Percentiles rank a stretch among this genome's conserved stretches.
Conservation (phyloP, 2,797 vertebrate species). For the Glyptemys insculpta region DNA sequence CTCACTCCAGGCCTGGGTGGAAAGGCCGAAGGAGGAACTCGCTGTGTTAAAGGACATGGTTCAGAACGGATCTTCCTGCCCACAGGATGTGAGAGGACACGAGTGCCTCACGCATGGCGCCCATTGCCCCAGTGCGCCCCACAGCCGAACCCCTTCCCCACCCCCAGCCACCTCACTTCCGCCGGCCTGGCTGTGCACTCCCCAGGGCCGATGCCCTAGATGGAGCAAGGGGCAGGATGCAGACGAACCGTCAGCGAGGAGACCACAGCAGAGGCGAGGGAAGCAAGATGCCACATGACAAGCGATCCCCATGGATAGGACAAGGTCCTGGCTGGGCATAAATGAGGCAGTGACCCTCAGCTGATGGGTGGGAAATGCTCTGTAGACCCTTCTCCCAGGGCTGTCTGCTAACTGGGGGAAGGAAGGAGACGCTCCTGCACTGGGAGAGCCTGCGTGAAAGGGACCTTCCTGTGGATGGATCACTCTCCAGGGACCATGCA, state of each 20-base stretch:
- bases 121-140: not conserved
- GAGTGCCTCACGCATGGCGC: not conserved
- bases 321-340: not conserved
- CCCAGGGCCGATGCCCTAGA: not conserved
- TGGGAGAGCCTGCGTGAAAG: not conserved
- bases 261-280: not conserved
- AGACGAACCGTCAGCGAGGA: too few relatives aligned
- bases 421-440: not conserved
- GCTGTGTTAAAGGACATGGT: not conserved
- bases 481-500: not conserved
- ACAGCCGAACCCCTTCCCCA: not conserved
- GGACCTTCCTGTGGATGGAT: not conserved
- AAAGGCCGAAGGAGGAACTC: too few relatives aligned
- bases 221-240: not conserved
- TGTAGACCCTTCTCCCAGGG: not conserved
- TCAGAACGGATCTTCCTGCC: not conserved
- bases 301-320: not conserved
- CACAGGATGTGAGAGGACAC: not conserved
- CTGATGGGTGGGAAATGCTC: not conserved
- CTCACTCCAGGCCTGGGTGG: too few relatives aligned
- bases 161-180: not conserved
- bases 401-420: not conserved
- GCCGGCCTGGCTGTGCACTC: not conserved
- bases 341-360: not conserved
- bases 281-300: not conserved